Percentiles rank a stretch among this genome's conserved stretches.
phyloP scores from a whole-genome alignment of 2,888 invertebrate genomes.

The Athetis lepigone region DNA sequence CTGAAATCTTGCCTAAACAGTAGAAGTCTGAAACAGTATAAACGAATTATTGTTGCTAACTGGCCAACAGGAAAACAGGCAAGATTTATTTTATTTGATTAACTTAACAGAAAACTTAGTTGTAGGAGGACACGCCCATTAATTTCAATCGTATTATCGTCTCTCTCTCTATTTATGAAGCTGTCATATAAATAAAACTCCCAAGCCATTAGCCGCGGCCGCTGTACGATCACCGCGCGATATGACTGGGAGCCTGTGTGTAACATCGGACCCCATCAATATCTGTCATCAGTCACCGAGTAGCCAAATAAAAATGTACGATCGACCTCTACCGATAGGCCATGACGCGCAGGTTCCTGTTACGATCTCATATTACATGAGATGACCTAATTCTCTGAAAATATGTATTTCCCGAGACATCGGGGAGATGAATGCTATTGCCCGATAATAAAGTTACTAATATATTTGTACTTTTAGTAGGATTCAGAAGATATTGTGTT shows the following conservation, averaged over 20 bases:
- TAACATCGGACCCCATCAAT: conserved; percentile 83
- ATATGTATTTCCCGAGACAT: conserved; percentile 67
- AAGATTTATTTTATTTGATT: conserved; percentile 65
- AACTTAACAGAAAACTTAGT: conserved; percentile 69
- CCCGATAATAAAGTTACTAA: conserved; percentile 50
- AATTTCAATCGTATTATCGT: conserved; percentile 81
- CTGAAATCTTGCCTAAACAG: conserved; percentile 22
- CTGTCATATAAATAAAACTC: conserved; percentile 85
- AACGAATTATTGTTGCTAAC: conserved; percentile 41
- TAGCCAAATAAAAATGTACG: conserved; percentile 87
- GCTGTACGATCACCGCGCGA: conserved; percentile 75
- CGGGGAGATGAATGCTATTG: conserved; percentile 60
- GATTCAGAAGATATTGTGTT: conserved; percentile 2
- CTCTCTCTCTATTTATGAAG: conserved; percentile 78
- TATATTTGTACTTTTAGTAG: conserved; percentile 37
- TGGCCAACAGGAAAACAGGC: conserved; percentile 62
- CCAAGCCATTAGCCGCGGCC: conserved; percentile 77
- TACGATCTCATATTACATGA: conserved; percentile 79
- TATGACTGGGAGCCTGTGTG: conserved; percentile 77
- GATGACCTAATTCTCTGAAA: conserved; percentile 80
- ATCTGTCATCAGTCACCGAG: conserved; percentile 86
- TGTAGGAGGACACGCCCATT: conserved; percentile 75
- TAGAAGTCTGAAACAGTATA: conserved; percentile 23
- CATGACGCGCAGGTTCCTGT: conserved; percentile 76
- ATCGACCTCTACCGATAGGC: conserved; percentile 74